Base-by-base conservation (phyloP, 53 echinoderm and acorn worm genomes). In the Patiria pectinifera region DNA sequence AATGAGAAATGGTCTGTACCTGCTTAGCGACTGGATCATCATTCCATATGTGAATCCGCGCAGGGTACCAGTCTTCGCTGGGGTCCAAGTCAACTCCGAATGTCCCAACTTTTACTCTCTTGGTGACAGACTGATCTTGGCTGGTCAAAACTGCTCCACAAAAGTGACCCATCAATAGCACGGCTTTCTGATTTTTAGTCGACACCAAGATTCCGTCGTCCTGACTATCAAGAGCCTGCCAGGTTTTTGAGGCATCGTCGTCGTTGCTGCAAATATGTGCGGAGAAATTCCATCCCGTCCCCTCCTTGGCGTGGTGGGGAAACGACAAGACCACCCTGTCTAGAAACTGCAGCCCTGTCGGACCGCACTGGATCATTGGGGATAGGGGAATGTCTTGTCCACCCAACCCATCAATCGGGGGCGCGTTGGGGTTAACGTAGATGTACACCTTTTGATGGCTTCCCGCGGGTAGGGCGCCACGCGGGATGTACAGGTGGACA, bases 401-500 rank as follows among this genome's bases (percentile, higher is more conserved):
- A 43, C 21, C 10, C 43, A 43, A 7, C 43, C 43, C 24, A 11
- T 26, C 66, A 18, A 66, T 15, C 3, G 66, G 15, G 14, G 66
- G 66, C 14, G 66, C 66, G n/a, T 25, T 72, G 47, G 89, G 21
- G 44, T 44, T 16, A 2, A 91, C 83, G 82, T 91, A 91, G 46
- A 91, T 70, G 71, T 91, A 91, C 71, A 91, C 91, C 11, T 53
- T 24, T 26, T 91, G 71, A 8, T 6, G 21, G 3, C 25, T 60
- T 10, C 91, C 91, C 47, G 48, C 12, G 3, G 89, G 80, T 78
- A 89, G 24, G 35, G 89, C 89, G 59, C 81, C 89, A 2, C 80
- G 89, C 14, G 89, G 89, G 16, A 89, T 62, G 62, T 80, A 89
- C 62, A 89, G 60, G 25, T 89, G 61, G 18, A 80, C 89, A 26